Evolutionary conservation across 30 jellyfish, hydroid and myxozoan species (phyloP), one percentile per base, ranked within the genome.

Genomic region (Morbakka virulenta): DNA sequence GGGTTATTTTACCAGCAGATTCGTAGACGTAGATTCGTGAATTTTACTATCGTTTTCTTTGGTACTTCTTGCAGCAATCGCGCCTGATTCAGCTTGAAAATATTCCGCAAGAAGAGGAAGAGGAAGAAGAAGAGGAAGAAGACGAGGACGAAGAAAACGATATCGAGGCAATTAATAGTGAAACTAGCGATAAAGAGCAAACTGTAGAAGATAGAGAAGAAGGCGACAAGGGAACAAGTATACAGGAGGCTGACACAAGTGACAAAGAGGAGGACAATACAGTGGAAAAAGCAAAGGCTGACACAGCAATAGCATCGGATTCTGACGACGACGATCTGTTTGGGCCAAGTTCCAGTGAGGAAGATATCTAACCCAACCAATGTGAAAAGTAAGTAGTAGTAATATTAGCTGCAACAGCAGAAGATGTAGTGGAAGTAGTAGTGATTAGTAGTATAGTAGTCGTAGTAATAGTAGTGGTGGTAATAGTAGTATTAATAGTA

Each of bases 301-400:
- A 72, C 26, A 53, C 50, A 1, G 63, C 28, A 49, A 24, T n/a
- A 27, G 79, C 28, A 26, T 28, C 50, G 9, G 77, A 74, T n/a
- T 22, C 0, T 22, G 52, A 35, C 29, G 95, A 78, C 33, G 76
- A 80, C 52, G 94, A 82, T 47, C 72, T 89, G 53, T 89, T 89
- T 71, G 97, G 97, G 13, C 77, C 95, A 25, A 88, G 97, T 52
- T 81, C 97, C 17, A 80, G 95, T 57, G 97, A 88, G 12, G 93
- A 82, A 22, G 95, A 84, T 41, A 6, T 17, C 57, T 41, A 41
- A 17, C 17, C 57, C 57, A n/a, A n/a, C n/a, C n/a, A n/a, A n/a
- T n/a, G n/a, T n/a, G n/a, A n/a, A n/a, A n/a, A n/a, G n/a, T n/a
- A n/a, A n/a, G n/a, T n/a, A n/a, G n/a, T n/a, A n/a, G n/a, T n/a